Base-by-base conservation (phyloP, 2,888 invertebrate species). In the Melipona beecheii region DNA sequence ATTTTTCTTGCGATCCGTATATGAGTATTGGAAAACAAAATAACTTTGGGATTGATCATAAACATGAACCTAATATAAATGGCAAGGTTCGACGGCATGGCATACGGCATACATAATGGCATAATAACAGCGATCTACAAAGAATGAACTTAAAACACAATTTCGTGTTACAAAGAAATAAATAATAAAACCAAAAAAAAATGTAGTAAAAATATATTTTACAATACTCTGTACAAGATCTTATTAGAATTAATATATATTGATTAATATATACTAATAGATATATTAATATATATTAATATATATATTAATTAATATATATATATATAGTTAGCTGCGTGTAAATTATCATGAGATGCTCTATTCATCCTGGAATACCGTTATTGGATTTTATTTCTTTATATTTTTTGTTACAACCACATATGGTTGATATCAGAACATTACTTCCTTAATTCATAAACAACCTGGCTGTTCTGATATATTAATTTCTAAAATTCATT, bases 191-290 rank as follows among this genome's bases (percentile, higher is more conserved):
- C 87, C 85, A 90, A 31, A 87, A 87, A 87, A 83, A 81, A 78
- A 88, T 91, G 90, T 91, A 91, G 90, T 91, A 93, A 92, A 93
- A 93, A 91, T 91, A 91, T 92, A 92, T 92, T 92, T 93, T 93
- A 93, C 92, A 93, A 92, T 92, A 92, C 88, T 92, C 92, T 93
- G 92, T 93, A 93, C 93, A 93, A 87, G 89, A 86, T 87, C 81
- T 86, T 83, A 71, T 72, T 83, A 54, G 82, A 81, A 83, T 84
- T 86, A 89, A 81, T 85, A 80, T 85, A 77, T 78, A 85, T 4
- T 5, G 5, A 36, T 84, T n/a, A n/a, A 77, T 78, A 85, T 24
- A 24, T 24, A 24, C 1, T 24, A 24, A 0, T 24, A 24, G n/a
- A n/a, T 4, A 36, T 36, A 36, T 84, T n/a, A n/a, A 77, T 78